Percentiles rank a stretch among this genome's conserved stretches.
phyloP scores from a whole-genome alignment of 2,113 vertebrate species.

The Ptilorrhoa leucosticta region DNA sequence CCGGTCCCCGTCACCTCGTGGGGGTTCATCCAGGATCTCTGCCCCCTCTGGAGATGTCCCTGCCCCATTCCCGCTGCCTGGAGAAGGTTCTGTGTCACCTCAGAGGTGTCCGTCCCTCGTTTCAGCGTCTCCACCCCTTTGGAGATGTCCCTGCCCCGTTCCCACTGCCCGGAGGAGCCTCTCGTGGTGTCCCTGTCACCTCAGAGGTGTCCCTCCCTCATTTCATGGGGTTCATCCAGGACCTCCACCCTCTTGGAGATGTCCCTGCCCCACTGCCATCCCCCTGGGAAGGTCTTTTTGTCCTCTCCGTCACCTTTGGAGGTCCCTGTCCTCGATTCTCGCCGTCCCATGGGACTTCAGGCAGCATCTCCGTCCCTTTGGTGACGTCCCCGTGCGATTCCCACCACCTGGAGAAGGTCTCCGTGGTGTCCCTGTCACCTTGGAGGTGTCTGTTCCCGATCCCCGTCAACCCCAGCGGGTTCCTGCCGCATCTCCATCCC shows the following conservation, averaged over 20 bases:
- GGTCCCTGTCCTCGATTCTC: too few relatives aligned
- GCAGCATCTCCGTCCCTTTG: background rate
- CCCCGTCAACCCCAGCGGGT: background rate
- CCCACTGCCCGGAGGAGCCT: background rate
- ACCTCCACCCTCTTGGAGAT: background rate
- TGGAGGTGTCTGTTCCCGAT: background rate
- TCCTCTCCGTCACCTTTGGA: background rate
- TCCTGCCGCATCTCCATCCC: background rate
- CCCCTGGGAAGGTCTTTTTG: background rate
- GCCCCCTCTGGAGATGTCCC: background rate
- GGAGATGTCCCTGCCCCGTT: background rate
- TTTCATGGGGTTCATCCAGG: rapidly evolving
- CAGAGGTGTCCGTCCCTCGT: background rate
- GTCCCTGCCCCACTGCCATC: background rate
- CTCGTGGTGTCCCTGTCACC: background rate
- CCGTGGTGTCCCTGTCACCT: background rate
- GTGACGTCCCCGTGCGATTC: background rate
- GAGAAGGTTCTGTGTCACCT: background rate
- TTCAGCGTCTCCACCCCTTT: background rate
- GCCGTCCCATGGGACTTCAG: background rate
- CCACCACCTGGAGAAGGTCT: background rate
- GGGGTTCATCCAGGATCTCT: background rate
- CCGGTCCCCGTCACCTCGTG: background rate
- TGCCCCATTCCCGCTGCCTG: background rate
- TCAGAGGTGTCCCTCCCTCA: rapidly evolving